These are phyloP conservation scores for Lordiphosa andalusiaca DNA, from an alignment of 2,888 invertebrate species.

Conservation along the genomic window DNA sequence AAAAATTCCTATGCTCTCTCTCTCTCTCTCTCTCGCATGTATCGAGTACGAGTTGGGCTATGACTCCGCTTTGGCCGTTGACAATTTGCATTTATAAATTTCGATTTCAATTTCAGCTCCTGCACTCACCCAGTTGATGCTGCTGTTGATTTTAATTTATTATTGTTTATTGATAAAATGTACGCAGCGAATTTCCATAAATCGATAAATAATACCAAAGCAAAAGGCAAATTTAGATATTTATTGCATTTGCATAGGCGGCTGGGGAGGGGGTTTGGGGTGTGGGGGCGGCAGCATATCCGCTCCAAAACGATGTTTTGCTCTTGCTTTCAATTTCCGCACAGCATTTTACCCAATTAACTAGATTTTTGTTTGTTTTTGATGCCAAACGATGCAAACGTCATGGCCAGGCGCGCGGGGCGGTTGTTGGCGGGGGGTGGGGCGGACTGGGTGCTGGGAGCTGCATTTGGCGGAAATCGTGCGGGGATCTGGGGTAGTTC, in stretches of 20 bases:
- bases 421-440: too few species aligned
- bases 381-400: constrained; percentile 18
- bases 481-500: constrained; percentile 33
- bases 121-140: constrained; percentile 11
- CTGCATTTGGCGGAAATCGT: constrained; percentile 54
- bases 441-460: too few species aligned
- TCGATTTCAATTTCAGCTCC: constrained; percentile 52
- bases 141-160: constrained; percentile 70
- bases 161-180: constrained; percentile 74
- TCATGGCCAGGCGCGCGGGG: constrained; percentile 15
- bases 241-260: constrained; percentile 53
- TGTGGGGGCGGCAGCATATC: constrained; percentile 7
- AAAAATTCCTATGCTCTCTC: constrained; percentile 13
- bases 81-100: constrained; percentile 69
- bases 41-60: neutral
- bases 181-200: constrained; percentile 59
- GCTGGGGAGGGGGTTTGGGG: too few species aligned
- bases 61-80: constrained; percentile 21
- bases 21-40: too few species aligned
- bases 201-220: constrained; percentile 64
- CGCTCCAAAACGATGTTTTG: constrained; percentile 36
- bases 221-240: constrained; percentile 50
- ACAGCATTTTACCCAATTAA: constrained; percentile 68
- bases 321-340: constrained; percentile 70
- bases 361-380: constrained; percentile 65